Base-by-base conservation (phyloP, 2,113 vertebrate genomes). In the Clarias magur region DNA sequence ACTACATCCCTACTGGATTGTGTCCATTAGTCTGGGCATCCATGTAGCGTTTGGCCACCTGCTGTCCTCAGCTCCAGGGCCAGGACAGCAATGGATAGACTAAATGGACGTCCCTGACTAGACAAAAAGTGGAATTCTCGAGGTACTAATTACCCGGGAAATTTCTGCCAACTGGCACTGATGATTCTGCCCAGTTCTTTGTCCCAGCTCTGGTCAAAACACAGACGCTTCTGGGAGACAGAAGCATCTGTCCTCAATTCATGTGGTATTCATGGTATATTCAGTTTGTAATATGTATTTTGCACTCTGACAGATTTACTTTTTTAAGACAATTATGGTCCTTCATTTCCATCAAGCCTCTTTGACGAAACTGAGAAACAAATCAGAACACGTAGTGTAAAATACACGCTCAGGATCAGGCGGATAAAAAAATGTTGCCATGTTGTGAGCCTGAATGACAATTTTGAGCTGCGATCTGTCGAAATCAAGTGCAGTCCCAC, bases 371-470 rank as follows among this genome's bases (percentile, higher is more conserved):
- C 5, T 19, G n/a, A 6, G 63, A 67, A 67, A 27, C 30, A 48
- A 73, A 53, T 76, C 38, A 78, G 54, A 78, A 54, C n/a, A 54
- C 16, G 4, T 25, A 9, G 48, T 4, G 2, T 15, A 15, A 23
- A 60, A 62, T 60, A 38, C 9, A 30, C 12, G 5, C 4, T 12
- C 78, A 0, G 5, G 34, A 9, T 38, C 34, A 38, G 34, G 9
- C 0, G 2, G n/a, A n/a, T n/a, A 5, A n/a, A 17, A 10, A 68
- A 85, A 57, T n/a, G 15, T n/a, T 48, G 63, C 59, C 82, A 89
- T 68, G 25, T 79, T 81, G 90, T 54, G 87, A 83, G 87, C 21
- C 68, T 92, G 92, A 94, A 91, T 91, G 92, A 94, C 92, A 90
- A 86, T 59, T 88, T 84, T 89, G 90, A 92, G 88, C 92, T 84